These are phyloP conservation scores for Platygyra sinensis DNA, from an alignment of 64 coral and sea anemone genomes.

Conservation along the genomic window DNA sequence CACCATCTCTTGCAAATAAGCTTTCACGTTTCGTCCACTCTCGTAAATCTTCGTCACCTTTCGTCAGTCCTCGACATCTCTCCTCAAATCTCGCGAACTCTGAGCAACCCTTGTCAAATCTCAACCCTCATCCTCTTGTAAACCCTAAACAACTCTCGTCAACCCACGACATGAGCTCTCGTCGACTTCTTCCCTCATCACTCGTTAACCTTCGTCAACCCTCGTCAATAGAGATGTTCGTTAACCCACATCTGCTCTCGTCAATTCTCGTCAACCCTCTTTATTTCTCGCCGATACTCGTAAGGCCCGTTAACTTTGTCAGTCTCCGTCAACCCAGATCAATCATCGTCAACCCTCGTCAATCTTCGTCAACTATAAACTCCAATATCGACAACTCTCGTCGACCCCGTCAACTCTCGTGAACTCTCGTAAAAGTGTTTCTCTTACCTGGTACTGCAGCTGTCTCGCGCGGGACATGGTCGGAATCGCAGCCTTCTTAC, in stretches of 20 bases:
- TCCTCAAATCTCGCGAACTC: background rate
- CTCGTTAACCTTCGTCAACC: too few relatives aligned
- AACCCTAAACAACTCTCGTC: background rate
- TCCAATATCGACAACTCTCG: too few relatives aligned
- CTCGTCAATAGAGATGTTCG: too few relatives aligned
- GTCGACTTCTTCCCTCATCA: too few relatives aligned
- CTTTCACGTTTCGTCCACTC: background rate
- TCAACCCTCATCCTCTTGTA: background rate
- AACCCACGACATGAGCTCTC: too few relatives aligned
- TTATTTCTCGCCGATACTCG: too few relatives aligned
- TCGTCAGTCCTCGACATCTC: background rate
- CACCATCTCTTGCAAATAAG: background rate
- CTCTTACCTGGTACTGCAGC: constrained; percentile 80
- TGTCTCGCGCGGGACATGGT: constrained; percentile 76
- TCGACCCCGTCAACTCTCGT: background rate
- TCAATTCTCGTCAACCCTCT: too few relatives aligned
- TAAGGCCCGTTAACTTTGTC: too few relatives aligned
- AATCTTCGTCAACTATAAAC: too few relatives aligned
- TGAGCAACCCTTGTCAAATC: background rate
- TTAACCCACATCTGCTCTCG: too few relatives aligned
- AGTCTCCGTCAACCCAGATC: too few relatives aligned
- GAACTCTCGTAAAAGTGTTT: background rate
- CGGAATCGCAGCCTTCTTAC: constrained; percentile 73
- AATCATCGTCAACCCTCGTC: too few relatives aligned
- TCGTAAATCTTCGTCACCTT: background rate